These are phyloP conservation scores for Pegoplata infirma DNA, from an alignment of 2,888 invertebrate species.

Conservation along the genomic window DNA sequence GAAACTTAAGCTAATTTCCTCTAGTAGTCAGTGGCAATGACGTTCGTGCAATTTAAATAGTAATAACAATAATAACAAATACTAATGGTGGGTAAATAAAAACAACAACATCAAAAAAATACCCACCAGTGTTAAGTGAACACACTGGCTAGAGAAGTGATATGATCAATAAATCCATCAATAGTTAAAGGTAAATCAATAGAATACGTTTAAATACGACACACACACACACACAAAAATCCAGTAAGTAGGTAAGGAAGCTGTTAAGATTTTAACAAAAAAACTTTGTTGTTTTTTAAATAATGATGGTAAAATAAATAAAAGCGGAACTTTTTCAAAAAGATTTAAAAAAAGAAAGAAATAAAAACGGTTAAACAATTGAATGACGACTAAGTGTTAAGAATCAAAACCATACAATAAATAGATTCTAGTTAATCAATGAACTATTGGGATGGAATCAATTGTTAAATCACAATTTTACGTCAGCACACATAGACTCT, in stretches of 20 bases:
- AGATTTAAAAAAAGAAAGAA: not conserved
- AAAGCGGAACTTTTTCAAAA: slow-evolving; percentile 23
- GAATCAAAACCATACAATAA: not conserved
- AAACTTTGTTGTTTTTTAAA: not conserved
- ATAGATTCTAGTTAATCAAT: not conserved
- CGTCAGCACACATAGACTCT: too few relatives aligned
- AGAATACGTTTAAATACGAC: not conserved
- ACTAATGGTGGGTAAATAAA: slow-evolving; percentile 73
- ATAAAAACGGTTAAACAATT: not conserved
- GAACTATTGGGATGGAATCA: too few relatives aligned
- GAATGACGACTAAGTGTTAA: not conserved
- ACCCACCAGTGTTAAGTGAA: slow-evolving; percentile 44
- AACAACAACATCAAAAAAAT: not conserved
- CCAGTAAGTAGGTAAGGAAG: slow-evolving; percentile 16
- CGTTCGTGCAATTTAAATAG: slow-evolving; percentile 73
- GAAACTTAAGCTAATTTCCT: slow-evolving; percentile 71
- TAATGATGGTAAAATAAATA: slow-evolving; percentile 25
- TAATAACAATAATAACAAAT: slow-evolving; percentile 74
- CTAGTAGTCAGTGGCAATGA: slow-evolving; percentile 31
- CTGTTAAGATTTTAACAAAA: not conserved
- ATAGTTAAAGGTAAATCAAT: slow-evolving; percentile 10
- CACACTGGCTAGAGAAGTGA: not conserved
- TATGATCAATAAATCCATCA: slow-evolving; percentile 32
- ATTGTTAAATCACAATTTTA: too few relatives aligned
- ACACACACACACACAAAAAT: not conserved